phyloP scores from a whole-genome alignment of 2,113 vertebrate genomes.

The Rattus norvegicus region GRCr8 NC_086021.1:34215001-34215500 shows the following conservation, averaged over 20 bases:
- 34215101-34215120: not conserved
- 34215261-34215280: not conserved
- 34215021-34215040: constrained; percentile 78
- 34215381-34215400: not conserved
- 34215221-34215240: not conserved
- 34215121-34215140: not conserved
- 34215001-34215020: not conserved
- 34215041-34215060: constrained; percentile 76
- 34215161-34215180: not conserved
- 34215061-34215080: constrained; percentile 58
- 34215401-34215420: not conserved
- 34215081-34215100: constrained; percentile 3
- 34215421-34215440: not conserved
- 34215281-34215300: not conserved
- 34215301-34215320: not conserved
- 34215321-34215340: not conserved
- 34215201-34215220: not conserved
- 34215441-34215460: not conserved
- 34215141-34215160: not conserved
- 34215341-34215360: not conserved
- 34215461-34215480: not conserved
- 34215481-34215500: not conserved
- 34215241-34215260: not conserved
- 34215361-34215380: not conserved
- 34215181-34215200: not conserved